These are phyloP conservation scores for Zapornia atra DNA, from an alignment of 2,113 vertebrate species.

Conservation along the genomic window DNA sequence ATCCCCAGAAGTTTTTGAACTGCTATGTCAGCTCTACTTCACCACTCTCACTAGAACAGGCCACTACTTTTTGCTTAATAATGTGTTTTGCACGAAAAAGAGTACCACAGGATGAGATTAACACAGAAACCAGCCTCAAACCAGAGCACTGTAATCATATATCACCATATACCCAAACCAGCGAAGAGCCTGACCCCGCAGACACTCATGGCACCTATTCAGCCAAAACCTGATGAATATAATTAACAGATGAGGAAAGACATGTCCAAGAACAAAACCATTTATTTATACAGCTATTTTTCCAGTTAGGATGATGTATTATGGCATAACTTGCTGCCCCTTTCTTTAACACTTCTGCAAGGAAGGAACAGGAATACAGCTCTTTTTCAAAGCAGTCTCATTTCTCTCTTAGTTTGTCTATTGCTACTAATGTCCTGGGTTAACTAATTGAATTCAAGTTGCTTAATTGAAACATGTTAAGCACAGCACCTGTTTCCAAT, in stretches of 20 bases:
- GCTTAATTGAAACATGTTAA: conserved; percentile 70
- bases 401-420: conserved; percentile 21
- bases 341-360: neutral
- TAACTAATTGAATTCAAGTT: conserved; percentile 71
- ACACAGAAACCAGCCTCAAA: neutral
- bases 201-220: neutral
- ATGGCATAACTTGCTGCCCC: neutral
- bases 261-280: neutral
- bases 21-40: neutral
- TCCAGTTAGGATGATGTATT: neutral
- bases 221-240: neutral
- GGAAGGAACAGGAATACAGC: neutral
- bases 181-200: neutral
- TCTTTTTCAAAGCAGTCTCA: conserved; percentile 17
- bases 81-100: neutral
- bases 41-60: neutral
- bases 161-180: fast-evolving
- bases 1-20: neutral
- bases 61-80: neutral
- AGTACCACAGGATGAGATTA: neutral
- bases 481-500: neutral
- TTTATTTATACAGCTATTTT: neutral
- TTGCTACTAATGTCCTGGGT: conserved; percentile 22
- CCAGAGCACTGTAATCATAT: neutral
- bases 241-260: neutral